Evolutionary conservation across 1,140 invertebrate species (phyloP), one percentile per base, ranked within the genome.

Genomic region (Idris sp.): DNA sequence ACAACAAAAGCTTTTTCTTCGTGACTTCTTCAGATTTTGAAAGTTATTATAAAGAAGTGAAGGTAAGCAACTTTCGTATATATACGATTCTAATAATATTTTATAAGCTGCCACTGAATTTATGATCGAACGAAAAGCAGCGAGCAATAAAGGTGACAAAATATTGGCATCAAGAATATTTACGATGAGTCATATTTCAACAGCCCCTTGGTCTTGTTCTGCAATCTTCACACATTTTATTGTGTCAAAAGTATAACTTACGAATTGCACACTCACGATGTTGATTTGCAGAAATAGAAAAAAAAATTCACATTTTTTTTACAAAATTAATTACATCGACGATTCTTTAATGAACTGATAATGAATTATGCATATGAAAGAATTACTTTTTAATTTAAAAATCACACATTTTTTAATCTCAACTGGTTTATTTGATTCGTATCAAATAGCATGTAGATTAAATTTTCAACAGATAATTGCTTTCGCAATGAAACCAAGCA

Each of bases 81-180:
- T 28, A 22, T 9, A 61, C 54, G 46, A 38, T 67, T 43, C 22
- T 54, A 31, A 38, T 65, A 54, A 74, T 67, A 67, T 74, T 61
- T 61, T 26, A n/a, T n/a, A n/a, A 62, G 36, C 38, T 69, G 78
- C 82, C 79, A 83, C 78, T 74, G 79, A 79, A 84, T 84, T 85
- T 85, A 84, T 71, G 83, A 83, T 80, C 77, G 28, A 81, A 80
- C 77, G 82, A 82, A 46, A 79, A 83, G 77, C 67, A 56, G 16
- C 51, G 48, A 46, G 80, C 51, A 81, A 84, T 84, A 84, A 85
- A 84, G 77, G 81, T 85, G 82, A 85, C 82, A 84, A 83, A 85
- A 85, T 84, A 84, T 84, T 85, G 79, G 79, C 78, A 81, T 76
- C 61, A 71, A 64, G 61, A 64, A 76, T 79, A 84, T 85, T 85